Conservation (phyloP, 2,888 invertebrate species). For the Xiphydria camelus region DNA sequence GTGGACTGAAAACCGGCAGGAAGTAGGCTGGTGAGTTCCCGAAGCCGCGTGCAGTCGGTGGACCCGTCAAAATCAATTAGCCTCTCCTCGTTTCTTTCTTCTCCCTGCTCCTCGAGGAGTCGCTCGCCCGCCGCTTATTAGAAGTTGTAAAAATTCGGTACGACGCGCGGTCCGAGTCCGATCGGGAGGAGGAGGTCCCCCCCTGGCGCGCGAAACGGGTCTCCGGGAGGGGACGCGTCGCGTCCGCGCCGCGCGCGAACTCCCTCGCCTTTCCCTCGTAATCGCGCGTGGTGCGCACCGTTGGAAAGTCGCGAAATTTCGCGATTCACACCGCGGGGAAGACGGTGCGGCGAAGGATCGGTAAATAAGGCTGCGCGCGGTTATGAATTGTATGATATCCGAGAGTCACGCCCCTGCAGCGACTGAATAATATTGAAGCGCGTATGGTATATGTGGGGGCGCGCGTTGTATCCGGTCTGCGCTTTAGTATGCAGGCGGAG, state of each 20-base stretch:
- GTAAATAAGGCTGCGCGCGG: too few relatives aligned
- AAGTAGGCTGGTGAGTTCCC: slow-evolving; percentile 42
- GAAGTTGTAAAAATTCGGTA: slow-evolving; percentile 48
- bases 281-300: too few relatives aligned
- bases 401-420: slow-evolving; percentile 2
- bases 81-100: slow-evolving; percentile 9
- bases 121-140: slow-evolving; percentile 44
- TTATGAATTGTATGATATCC: slow-evolving; percentile 8
- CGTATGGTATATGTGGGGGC: slow-evolving; percentile 36
- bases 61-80: slow-evolving; percentile 49
- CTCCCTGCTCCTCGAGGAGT: background rate
- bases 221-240: too few relatives aligned
- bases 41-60: slow-evolving; percentile 30
- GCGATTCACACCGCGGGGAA: too few relatives aligned
- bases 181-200: too few relatives aligned
- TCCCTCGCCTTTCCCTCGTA: too few relatives aligned
- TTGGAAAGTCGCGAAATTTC: too few relatives aligned
- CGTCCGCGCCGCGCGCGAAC: too few relatives aligned
- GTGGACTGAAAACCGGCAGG: slow-evolving; percentile 46
- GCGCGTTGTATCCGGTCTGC: slow-evolving; percentile 53
- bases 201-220: too few relatives aligned
- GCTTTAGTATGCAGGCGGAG: slow-evolving; percentile 54
- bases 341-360: too few relatives aligned
- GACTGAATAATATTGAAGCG: slow-evolving; percentile 31
- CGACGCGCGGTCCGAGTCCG: too few relatives aligned